phyloP scores from a whole-genome alignment of 1,140 invertebrate species.

The Microplitis demolitor region DNA sequence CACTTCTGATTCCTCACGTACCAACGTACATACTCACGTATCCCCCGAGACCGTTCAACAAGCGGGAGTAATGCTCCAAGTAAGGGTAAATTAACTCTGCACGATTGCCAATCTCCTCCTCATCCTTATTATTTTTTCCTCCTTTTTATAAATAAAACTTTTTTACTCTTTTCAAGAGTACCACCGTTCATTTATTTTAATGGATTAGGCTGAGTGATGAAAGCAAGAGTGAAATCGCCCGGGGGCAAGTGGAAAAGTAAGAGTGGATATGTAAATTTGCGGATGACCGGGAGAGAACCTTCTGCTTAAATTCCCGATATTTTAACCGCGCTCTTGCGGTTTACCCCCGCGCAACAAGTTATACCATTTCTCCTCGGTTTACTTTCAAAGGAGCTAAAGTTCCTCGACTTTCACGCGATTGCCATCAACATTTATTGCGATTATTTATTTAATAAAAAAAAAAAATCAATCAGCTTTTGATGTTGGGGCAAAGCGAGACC shows the following conservation, averaged over 20 bases:
- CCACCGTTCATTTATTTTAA: slow-evolving; percentile 17
- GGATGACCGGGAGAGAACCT: slow-evolving; percentile 13
- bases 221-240: slow-evolving; percentile 11
- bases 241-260: slow-evolving; percentile 23
- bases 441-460: too few relatives aligned
- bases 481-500: too few relatives aligned
- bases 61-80: slow-evolving; percentile 20
- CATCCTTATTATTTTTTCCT: not conserved
- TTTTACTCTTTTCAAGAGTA: too few relatives aligned
- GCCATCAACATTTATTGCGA: slow-evolving; percentile 33
- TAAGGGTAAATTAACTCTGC: slow-evolving; percentile 26
- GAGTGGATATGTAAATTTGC: slow-evolving; percentile 44
- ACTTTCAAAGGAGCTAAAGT: slow-evolving; percentile 49
- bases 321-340: slow-evolving; percentile 55
- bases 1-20: too few relatives aligned
- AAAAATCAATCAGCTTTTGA: too few relatives aligned
- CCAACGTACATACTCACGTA: not conserved
- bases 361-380: slow-evolving; percentile 57
- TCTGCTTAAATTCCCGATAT: slow-evolving; percentile 54
- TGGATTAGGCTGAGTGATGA: slow-evolving; percentile 16
- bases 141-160: not conserved
- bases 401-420: slow-evolving; percentile 50
- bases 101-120: slow-evolving; percentile 22
- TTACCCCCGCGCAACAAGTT: slow-evolving; percentile 59
- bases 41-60: slow-evolving; percentile 21